Evolutionary conservation across 2,113 vertebrate genomes (phyloP).

Genomic region (Anguilla japonica): DNA sequence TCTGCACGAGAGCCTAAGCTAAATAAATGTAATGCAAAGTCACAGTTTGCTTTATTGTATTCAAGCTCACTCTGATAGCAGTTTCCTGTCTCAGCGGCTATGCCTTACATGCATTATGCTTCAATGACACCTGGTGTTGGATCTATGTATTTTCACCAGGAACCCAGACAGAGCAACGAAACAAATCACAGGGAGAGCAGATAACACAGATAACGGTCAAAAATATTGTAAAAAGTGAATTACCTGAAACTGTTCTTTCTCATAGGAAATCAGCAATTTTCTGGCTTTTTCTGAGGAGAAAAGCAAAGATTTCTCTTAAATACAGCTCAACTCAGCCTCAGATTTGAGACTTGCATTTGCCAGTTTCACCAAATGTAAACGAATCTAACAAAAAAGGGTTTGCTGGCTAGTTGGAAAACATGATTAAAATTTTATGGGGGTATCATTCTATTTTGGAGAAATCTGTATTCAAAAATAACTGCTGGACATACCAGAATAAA

Average conservation of each 20-base stretch:
- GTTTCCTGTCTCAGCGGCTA: background rate
- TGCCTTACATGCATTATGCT: background rate
- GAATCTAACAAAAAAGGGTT: background rate
- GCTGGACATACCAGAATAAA: too few relatives aligned
- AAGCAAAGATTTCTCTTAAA: slow-evolving; percentile 2
- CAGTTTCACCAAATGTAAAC: background rate
- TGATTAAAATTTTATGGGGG: too few relatives aligned
- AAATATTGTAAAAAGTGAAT: slow-evolving; percentile 27
- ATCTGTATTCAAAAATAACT: too few relatives aligned
- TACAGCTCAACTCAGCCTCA: background rate
- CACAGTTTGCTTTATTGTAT: background rate
- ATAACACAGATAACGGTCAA: background rate
- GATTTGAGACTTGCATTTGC: background rate
- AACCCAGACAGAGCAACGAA: background rate
- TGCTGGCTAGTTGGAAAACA: too few relatives aligned
- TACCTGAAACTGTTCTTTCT: slow-evolving; percentile 84
- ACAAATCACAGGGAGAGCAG: background rate
- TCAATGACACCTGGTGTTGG: slow-evolving; percentile 7
- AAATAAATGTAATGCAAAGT: too few relatives aligned
- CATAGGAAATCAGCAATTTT: slow-evolving; percentile 80
- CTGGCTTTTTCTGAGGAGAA: slow-evolving; percentile 70
- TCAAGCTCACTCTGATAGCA: background rate
- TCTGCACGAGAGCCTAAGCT: too few relatives aligned
- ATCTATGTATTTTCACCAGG: background rate
- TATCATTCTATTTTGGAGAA: too few relatives aligned